A percentile compares a stretch with the other conserved stretches of the same genome.
These are phyloP conservation scores for Habropoda laboriosa DNA, from an alignment of 1,140 invertebrate genomes.

Conservation along the genomic window DNA sequence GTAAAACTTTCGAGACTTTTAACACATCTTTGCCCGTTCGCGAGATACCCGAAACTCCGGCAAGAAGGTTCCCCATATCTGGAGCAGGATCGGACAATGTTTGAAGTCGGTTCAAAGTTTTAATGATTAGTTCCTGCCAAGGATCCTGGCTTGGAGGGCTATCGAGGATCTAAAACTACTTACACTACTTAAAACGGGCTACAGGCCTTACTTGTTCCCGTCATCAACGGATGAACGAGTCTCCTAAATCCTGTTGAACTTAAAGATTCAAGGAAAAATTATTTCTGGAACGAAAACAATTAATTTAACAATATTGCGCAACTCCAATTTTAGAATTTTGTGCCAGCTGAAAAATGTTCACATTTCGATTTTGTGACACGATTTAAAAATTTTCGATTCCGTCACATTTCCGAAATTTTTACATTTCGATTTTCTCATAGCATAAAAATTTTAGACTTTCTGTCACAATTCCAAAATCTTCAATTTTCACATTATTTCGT, in stretches of 20 bases:
- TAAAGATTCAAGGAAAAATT: neutral
- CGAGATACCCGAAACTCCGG: slow-evolving; percentile 1
- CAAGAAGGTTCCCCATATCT: slow-evolving; percentile 14
- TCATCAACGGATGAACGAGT: neutral
- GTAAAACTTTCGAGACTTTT: slow-evolving; percentile 20
- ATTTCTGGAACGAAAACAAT: too few species aligned
- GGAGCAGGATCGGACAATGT: slow-evolving; percentile 13
- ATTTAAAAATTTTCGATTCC: too few species aligned
- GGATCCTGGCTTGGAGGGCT: neutral
- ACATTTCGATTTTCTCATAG: too few species aligned
- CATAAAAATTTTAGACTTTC: too few species aligned
- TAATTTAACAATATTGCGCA: too few species aligned
- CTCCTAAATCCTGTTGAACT: neutral
- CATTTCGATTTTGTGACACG: too few species aligned
- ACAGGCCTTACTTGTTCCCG: neutral
- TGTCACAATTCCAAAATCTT: too few species aligned
- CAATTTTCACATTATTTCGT: too few species aligned
- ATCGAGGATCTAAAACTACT: neutral
- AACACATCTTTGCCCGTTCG: neutral
- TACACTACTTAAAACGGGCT: neutral
- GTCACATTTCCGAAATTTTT: too few species aligned
- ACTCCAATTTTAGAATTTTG: too few species aligned
- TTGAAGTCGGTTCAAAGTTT: slow-evolving; percentile 34
- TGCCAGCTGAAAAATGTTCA: too few species aligned
- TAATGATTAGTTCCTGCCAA: slow-evolving; percentile 29